Conservation (phyloP, 2,888 invertebrate species). For the Oxyscelio sp. region DNA sequence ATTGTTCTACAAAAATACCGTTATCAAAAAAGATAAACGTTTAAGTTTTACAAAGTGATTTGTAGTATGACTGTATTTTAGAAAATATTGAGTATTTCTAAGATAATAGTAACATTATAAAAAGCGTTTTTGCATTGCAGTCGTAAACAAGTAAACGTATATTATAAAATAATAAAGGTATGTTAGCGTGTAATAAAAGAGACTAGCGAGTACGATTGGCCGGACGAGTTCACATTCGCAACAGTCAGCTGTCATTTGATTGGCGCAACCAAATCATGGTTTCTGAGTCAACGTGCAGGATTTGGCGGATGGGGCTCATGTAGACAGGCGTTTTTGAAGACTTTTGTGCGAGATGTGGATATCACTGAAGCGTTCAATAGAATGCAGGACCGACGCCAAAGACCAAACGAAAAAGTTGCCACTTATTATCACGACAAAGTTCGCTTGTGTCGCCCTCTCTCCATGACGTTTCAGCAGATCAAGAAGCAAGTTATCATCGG, state of each 20-base stretch:
- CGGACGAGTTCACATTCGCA: constrained; percentile 26
- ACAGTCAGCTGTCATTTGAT: constrained; percentile 9
- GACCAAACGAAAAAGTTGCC: constrained; percentile 16
- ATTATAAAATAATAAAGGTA: too few species aligned
- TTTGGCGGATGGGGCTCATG: background rate
- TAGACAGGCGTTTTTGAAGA: background rate
- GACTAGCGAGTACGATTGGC: constrained; percentile 23
- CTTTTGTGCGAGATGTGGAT: constrained; percentile 17
- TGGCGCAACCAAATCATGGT: constrained; percentile 12
- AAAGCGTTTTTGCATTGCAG: too few species aligned
- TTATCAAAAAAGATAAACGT: too few species aligned
- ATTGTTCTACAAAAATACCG: too few species aligned
- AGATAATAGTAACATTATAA: too few species aligned
- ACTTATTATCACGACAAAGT: constrained; percentile 34
- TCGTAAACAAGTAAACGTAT: too few species aligned
- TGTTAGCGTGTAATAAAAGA: too few species aligned
- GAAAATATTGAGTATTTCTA: too few species aligned
- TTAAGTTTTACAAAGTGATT: too few species aligned
- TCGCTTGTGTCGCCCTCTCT: constrained; percentile 13
- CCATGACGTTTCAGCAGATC: constrained; percentile 1
- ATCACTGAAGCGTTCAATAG: constrained; percentile 15
- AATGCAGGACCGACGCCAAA: background rate
- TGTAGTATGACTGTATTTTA: too few species aligned
- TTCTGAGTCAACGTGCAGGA: background rate
- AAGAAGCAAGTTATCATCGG: constrained; percentile 7